Conservation (phyloP, 2,797 vertebrate species). For the Cossypha heuglini region DNA sequence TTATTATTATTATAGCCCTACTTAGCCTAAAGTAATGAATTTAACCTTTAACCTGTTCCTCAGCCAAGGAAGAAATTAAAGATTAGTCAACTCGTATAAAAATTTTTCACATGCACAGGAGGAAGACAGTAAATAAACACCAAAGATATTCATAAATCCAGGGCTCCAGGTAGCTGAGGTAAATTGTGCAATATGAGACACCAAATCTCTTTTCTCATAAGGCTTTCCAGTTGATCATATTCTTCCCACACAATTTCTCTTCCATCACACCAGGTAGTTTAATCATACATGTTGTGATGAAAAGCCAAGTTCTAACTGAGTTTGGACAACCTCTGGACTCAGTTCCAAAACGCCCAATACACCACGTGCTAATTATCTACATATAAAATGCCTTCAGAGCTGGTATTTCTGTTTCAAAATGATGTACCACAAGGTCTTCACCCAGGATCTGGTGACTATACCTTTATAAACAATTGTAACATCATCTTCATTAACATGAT, state of each 20-base stretch:
- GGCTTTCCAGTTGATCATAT: slow-evolving; percentile 18
- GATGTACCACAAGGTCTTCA: not conserved
- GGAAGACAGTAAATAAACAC: not conserved
- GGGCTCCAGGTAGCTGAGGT: not conserved
- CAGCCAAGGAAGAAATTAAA: not conserved
- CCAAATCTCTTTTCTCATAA: slow-evolving; percentile 35
- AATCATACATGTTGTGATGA: slow-evolving; percentile 50
- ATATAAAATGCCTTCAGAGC: slow-evolving; percentile 36
- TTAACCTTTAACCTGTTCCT: not conserved
- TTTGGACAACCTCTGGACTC: slow-evolving; percentile 52
- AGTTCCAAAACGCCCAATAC: slow-evolving; percentile 22
- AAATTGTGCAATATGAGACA: slow-evolving; percentile 38
- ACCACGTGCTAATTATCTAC: slow-evolving; percentile 16
- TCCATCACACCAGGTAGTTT: slow-evolving; percentile 46
- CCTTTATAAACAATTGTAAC: not conserved
- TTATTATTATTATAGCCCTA: not conserved
- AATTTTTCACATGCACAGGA: not conserved
- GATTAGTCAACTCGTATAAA: not conserved
- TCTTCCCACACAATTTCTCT: slow-evolving; percentile 57
- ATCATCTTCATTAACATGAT: not conserved
- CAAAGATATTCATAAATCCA: not conserved
- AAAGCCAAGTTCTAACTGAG: slow-evolving; percentile 50
- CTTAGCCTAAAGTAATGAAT: not conserved
- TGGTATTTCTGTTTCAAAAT: slow-evolving; percentile 26
- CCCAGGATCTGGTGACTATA: not conserved